Base-by-base conservation (phyloP, 2,797 vertebrate species). In the Adrianichthys oophorus region DNA sequence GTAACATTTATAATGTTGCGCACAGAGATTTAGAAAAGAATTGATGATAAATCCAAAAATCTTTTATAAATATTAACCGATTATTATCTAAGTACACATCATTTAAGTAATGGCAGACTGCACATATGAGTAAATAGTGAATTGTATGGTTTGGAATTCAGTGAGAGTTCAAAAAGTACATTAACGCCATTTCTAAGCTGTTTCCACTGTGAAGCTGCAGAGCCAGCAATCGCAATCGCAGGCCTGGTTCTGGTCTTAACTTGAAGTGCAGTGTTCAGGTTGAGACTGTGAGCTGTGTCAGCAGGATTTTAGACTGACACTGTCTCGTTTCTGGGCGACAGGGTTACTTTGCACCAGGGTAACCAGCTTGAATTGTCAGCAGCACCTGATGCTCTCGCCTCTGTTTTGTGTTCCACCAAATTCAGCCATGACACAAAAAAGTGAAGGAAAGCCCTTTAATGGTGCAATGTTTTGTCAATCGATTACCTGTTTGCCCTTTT, bases 301-400 rank as follows among this genome's bases (percentile, higher is more conserved):
- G 52, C 29, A 17, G 50, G 72, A 72, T 68, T 53, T 72, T 72
- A 44, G 48, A 50, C 62, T 64, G 72, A 47, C 72, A n/a, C 24
- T 43, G 68, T 60, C 57, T 72, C 1, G 41, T 47, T 61, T 52
- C 18, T 74, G 56, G 56, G 16, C 77, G 79, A 78, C 75, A 75
- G 74, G 68, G 71, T 71, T 65, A 56, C 58, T 54, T 72, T 73
- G 65, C 80, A 78, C 78, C 68, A 18, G 59, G 72, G 56, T 32
- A 41, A 79, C 65, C 71, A 53, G 70, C 72, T 76, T 78, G 76
- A 70, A n/a, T 53, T 71, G 70, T 87, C 80, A 85, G 80, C 59
- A 74, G 59, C 79, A 84, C 70, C 74, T 63, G 66, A 80, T 12
- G 53, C 61, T 62, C 53, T 41, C 42, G 29, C 59, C 66, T 58